Evolutionary conservation across 2,888 invertebrate genomes (phyloP).

Genomic region (Dynastes hyllus): DNA sequence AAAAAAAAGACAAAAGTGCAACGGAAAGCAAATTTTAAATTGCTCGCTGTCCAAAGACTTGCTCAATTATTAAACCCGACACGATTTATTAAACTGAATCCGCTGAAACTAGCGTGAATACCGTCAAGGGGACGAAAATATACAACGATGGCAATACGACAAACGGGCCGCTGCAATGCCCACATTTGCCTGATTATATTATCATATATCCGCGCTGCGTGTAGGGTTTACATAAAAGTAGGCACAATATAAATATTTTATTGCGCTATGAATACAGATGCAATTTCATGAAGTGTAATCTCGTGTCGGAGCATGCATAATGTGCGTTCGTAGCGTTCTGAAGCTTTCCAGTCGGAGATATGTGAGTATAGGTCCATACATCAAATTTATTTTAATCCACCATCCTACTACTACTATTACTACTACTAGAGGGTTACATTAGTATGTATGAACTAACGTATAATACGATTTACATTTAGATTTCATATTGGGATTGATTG

Average conservation of each 20-base stretch:
- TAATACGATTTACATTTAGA: too few species aligned
- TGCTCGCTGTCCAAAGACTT: too few species aligned
- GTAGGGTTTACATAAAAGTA: conserved; percentile 19
- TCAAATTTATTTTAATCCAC: conserved; percentile 10
- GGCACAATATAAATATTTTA: conserved; percentile 33
- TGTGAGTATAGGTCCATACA: background rate
- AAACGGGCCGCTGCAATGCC: background rate
- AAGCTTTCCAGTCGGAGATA: background rate
- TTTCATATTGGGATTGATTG: too few species aligned
- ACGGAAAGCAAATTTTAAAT: too few species aligned
- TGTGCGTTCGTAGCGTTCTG: conserved; percentile 1
- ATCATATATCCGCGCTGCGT: conserved; percentile 5
- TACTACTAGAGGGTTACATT: too few species aligned
- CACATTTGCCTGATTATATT: conserved; percentile 44
- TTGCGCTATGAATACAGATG: conserved; percentile 29
- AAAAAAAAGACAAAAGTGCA: too few species aligned
- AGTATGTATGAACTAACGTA: too few species aligned
- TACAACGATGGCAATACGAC: background rate
- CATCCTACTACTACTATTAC: background rate
- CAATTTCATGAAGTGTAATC: conserved; percentile 37
- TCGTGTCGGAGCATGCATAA: conserved; percentile 23
- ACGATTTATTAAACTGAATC: too few species aligned
- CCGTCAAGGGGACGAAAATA: too few species aligned
- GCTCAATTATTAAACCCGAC: too few species aligned
- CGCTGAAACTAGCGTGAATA: too few species aligned